Evolutionary conservation across 2,113 vertebrate genomes (phyloP), one percentile per base, ranked within the genome.

Genomic region (Heterotis niloticus): DNA sequence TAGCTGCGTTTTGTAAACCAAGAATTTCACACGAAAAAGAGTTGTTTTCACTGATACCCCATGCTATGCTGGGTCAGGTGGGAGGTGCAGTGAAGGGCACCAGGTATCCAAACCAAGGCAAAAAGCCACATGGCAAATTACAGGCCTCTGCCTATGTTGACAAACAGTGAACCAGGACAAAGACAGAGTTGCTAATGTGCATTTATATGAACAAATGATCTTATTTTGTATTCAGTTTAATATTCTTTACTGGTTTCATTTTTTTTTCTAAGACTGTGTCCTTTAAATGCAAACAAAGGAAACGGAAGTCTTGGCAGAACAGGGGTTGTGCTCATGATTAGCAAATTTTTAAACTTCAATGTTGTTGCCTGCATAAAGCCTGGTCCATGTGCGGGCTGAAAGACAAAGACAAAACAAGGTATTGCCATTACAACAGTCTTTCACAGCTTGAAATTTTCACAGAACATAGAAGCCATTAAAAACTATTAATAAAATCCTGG

Each of bases 301-400:
- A 88, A 90, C 94, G 93, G 92, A 94, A 91, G 90, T 96, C 94
- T 96, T 96, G 95, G 94, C 93, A 94, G 93, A 97, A 94, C 92
- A 93, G 92, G 92, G 95, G 90, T 95, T 92, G 93, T 93, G 93
- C 92, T 93, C 90, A n/a, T 85, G 91, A 91, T 92, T 94, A 89
- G 7, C 34, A 44, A 83, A 85, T 16, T 28, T 85, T 89, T 92
- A 93, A 86, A 92, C 90, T 90, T 96, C 96, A 86, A 94, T 94
- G 92, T 94, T 96, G 92, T 93, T 97, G 91, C 94, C 94, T 88
- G 96, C 96, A 87, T 98, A 97, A 94, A 98, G 95, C 94, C 95
- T 96, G 95, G 96, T 98, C 97, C 97, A 99, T 93, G 94, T 90
- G 94, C 94, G 96, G 88, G 97, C 97, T 99, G 95, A 20, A 87